These are phyloP conservation scores for Macaria liturata DNA, from an alignment of 2,888 invertebrate genomes.

Conservation along the genomic window DNA sequence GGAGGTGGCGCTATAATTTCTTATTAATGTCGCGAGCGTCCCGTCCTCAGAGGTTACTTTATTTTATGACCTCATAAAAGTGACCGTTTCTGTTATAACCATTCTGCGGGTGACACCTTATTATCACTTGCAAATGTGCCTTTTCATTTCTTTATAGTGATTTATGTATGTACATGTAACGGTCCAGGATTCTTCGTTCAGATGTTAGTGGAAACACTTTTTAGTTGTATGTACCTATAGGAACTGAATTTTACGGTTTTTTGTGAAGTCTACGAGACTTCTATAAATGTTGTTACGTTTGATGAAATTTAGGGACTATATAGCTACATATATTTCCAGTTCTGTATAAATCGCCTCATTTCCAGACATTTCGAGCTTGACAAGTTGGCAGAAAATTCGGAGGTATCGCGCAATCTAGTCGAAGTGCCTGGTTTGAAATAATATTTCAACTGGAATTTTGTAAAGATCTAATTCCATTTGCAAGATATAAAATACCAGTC, in stretches of 20 bases:
- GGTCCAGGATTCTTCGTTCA: background rate
- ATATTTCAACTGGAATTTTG: background rate
- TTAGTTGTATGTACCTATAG: background rate
- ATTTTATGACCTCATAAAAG: slow-evolving; percentile 61
- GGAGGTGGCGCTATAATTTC: slow-evolving; percentile 31
- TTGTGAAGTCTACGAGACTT: too few species aligned
- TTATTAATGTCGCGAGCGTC: slow-evolving; percentile 47
- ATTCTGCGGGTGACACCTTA: slow-evolving; percentile 27
- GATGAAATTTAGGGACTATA: background rate
- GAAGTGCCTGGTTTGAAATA: background rate
- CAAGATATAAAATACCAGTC: background rate
- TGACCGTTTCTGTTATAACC: slow-evolving; percentile 55
- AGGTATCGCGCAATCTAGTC: background rate
- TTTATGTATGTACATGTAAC: background rate
- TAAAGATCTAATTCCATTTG: background rate
- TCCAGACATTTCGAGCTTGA: background rate
- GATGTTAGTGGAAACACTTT: background rate
- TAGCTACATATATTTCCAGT: background rate
- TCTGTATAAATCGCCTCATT: background rate
- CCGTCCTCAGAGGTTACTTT: slow-evolving; percentile 45
- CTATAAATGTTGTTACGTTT: background rate
- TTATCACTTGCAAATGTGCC: slow-evolving; percentile 21
- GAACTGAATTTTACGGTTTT: too few species aligned
- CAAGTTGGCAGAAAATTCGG: background rate
- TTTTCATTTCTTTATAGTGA: slow-evolving; percentile 8